These are phyloP conservation scores for Apis cerana DNA, from an alignment of 1,140 invertebrate species.

Conservation along the genomic window DNA sequence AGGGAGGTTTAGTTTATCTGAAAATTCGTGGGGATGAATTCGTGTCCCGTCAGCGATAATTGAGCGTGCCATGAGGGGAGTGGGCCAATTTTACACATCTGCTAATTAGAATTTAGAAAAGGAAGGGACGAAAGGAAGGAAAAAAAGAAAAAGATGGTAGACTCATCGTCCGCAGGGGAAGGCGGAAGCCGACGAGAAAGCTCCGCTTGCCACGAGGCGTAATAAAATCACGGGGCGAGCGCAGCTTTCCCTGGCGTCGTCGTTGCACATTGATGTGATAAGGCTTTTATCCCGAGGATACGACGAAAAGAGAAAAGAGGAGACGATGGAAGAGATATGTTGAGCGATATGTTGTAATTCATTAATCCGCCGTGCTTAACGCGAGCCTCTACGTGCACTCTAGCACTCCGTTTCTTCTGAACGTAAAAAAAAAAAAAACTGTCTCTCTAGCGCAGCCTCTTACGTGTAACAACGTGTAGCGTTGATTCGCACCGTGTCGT, in stretches of 20 bases:
- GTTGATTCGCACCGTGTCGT: constrained; percentile 10
- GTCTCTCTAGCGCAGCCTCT: constrained; percentile 59
- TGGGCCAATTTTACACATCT: constrained; percentile 42
- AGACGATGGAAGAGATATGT: constrained; percentile 3
- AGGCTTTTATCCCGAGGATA: constrained; percentile 42
- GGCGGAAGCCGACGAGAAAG: not conserved
- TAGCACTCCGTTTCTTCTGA: constrained; percentile 58
- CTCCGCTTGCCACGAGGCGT: not conserved
- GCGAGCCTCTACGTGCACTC: constrained; percentile 53
- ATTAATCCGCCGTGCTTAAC: constrained; percentile 66
- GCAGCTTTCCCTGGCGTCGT: constrained; percentile 10
- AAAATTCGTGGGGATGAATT: not conserved
- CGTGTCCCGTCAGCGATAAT: not conserved
- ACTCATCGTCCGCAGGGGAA: not conserved
- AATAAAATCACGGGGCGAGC: not conserved
- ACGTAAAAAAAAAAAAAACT: constrained; percentile 47
- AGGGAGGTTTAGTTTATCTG: not conserved
- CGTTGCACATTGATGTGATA: constrained; percentile 46
- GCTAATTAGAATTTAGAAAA: constrained; percentile 38
- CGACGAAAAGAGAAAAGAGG: not conserved
- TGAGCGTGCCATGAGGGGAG: constrained; percentile 5
- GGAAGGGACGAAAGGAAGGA: not conserved
- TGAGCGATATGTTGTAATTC: constrained; percentile 34
- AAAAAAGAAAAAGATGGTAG: not conserved
- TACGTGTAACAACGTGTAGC: constrained; percentile 43